phyloP scores from a whole-genome alignment of 2,797 vertebrate genomes.

The Spondyliosoma cantharus region DNA sequence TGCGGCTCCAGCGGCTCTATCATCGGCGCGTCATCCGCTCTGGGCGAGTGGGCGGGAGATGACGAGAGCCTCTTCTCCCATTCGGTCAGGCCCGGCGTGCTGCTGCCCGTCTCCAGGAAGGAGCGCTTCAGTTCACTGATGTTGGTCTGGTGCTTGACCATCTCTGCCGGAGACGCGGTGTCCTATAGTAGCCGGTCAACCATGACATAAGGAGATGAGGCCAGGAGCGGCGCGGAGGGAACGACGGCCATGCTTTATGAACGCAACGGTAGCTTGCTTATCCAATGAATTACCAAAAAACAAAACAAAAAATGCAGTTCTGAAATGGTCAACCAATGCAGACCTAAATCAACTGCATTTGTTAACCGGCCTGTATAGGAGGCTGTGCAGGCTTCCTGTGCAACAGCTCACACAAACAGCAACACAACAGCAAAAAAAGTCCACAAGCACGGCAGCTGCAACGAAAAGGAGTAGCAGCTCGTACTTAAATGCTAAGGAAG shows the following conservation, averaged over 20 bases:
- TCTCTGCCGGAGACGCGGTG: constrained; percentile 87
- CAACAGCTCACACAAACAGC: constrained; percentile 32
- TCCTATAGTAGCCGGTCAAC: constrained; percentile 86
- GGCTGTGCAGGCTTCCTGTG: constrained; percentile 43
- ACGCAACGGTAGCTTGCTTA: constrained; percentile 59
- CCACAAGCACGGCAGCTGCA: constrained; percentile 24
- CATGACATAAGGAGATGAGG: constrained; percentile 71
- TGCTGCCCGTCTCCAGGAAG: constrained; percentile 91
- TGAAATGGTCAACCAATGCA: constrained; percentile 17
- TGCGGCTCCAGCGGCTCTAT: constrained; percentile 92
- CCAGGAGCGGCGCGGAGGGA: constrained; percentile 27
- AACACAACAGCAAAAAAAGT: constrained; percentile 31
- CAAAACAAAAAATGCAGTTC: constrained; percentile 41
- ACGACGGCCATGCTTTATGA: constrained; percentile 70
- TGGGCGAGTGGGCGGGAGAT: constrained; percentile 85
- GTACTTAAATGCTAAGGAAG: constrained; percentile 63
- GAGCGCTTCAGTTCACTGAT: constrained; percentile 97
- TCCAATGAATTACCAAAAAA: constrained; percentile 29
- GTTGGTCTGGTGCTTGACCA: constrained; percentile 94
- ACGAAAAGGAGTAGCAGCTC: constrained; percentile 28
- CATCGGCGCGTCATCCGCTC: constrained; percentile 89
- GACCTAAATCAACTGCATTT: constrained; percentile 38
- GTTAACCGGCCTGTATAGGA: constrained; percentile 27
- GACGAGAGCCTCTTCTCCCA: constrained; percentile 96
- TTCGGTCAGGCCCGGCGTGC: constrained; percentile 86